These are phyloP conservation scores for Nephrocerus scutellatus DNA, from an alignment of 2,888 invertebrate genomes.

Conservation along the genomic window DNA sequence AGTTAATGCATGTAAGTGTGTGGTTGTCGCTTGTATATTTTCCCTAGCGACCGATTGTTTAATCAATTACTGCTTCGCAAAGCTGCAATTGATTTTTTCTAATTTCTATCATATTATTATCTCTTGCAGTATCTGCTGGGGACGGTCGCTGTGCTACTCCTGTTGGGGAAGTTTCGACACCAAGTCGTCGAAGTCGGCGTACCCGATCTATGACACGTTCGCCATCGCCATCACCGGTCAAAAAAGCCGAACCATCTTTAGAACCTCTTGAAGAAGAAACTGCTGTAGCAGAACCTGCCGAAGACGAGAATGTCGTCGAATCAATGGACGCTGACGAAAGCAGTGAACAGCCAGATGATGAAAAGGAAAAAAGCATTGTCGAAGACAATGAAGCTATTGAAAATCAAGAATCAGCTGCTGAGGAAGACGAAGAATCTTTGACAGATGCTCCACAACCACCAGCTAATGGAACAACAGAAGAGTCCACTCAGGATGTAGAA, in stretches of 20 bases:
- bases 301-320: constrained; percentile 9
- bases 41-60: no score
- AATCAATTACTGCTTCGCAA: no score
- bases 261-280: constrained; percentile 37
- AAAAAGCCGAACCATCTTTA: constrained; percentile 33
- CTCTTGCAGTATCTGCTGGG: not conserved
- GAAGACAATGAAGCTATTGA: constrained; percentile 3
- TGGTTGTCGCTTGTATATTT: no score
- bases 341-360: constrained; percentile 2
- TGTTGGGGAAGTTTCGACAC: constrained; percentile 28
- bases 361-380: constrained; percentile 24
- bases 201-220: constrained; percentile 45
- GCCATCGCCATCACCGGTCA: constrained; percentile 39
- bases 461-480: constrained; percentile 6
- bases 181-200: constrained; percentile 38
- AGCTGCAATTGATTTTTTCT: constrained; percentile 10
- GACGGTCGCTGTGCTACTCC: no score
- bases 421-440: no score
- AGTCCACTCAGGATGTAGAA: constrained; percentile 23
- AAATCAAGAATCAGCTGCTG: no score
- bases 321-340: constrained; percentile 14
- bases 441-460: no score
- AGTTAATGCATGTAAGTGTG: no score
- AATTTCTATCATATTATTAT: not conserved
- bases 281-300: constrained; percentile 13